Conservation (phyloP, 2,113 vertebrate genomes). For the Thamnaconus septentrionalis region DNA sequence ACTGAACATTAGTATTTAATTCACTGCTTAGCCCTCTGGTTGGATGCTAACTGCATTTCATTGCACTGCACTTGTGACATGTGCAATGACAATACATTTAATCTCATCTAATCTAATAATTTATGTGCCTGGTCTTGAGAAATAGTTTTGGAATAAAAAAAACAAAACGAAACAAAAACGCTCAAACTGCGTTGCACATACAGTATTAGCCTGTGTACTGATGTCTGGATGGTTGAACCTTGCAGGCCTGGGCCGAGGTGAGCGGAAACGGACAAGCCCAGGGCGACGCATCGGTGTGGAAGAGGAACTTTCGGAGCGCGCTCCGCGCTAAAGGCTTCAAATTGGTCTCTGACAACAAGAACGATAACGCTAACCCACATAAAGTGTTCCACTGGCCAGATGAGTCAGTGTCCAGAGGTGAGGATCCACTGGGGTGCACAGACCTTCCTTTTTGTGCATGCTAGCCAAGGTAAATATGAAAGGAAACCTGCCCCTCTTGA, state of each 20-base stretch:
- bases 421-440: background rate
- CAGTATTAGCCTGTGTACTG: background rate
- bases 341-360: conserved; percentile 74
- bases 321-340: conserved; percentile 79
- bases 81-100: too few species aligned
- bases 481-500: too few species aligned
- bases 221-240: background rate
- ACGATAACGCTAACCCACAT: conserved; percentile 79
- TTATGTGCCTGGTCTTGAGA: background rate
- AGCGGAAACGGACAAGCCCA: conserved; percentile 65
- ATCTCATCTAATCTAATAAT: too few species aligned
- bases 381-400: conserved; percentile 79
- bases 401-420: conserved; percentile 43
- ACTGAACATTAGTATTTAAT: too few species aligned
- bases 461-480: too few species aligned
- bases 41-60: too few species aligned
- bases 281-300: conserved; percentile 82
- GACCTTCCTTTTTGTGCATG: too few species aligned
- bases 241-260: conserved; percentile 83
- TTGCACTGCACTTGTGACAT: too few species aligned
- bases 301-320: conserved; percentile 88
- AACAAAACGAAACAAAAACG: too few species aligned
- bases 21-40: too few species aligned
- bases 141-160: too few species aligned
- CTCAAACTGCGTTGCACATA: too few species aligned